Conservation (phyloP, 2,797 vertebrate genomes). For the Hippoglossus hippoglossus region DNA sequence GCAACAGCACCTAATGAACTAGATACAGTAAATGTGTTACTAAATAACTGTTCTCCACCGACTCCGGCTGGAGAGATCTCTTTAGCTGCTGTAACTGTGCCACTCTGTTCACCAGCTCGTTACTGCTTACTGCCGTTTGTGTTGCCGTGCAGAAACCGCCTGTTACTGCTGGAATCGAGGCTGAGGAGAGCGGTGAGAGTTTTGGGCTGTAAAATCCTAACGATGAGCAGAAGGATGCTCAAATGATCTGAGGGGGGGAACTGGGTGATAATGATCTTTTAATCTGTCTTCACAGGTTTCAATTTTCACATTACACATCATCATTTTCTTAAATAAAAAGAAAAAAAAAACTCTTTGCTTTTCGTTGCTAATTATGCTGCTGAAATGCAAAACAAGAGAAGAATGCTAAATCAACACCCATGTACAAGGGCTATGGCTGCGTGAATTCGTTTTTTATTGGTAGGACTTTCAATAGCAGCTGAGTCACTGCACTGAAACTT, state of each 20-base stretch:
- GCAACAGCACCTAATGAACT: not conserved
- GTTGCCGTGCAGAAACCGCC: not conserved
- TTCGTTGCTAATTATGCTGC: not conserved
- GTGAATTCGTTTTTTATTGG: not conserved
- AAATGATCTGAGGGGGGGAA: not conserved
- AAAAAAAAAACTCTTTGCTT: too few relatives aligned
- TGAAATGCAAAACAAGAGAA: slow-evolving; percentile 1
- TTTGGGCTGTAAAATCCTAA: slow-evolving; percentile 4
- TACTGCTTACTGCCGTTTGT: slow-evolving; percentile 9
- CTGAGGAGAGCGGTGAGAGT: not conserved
- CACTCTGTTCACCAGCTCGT: slow-evolving; percentile 16
- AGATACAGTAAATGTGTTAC: not conserved
- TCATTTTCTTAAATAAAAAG: too few relatives aligned
- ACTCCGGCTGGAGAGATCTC: not conserved
- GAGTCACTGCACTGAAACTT: slow-evolving; percentile 32
- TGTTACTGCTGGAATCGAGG: not conserved
- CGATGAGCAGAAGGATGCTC: not conserved
- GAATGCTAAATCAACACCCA: too few relatives aligned
- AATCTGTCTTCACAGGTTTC: not conserved
- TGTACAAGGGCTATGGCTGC: not conserved
- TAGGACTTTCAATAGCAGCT: slow-evolving; percentile 16
- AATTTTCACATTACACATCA: too few relatives aligned
- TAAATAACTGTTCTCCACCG: not conserved
- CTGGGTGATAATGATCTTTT: not conserved
- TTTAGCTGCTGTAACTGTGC: not conserved